Evolutionary conservation across 2,113 vertebrate genomes (phyloP).

Genomic region (Cynoglossus semilaevis): DNA sequence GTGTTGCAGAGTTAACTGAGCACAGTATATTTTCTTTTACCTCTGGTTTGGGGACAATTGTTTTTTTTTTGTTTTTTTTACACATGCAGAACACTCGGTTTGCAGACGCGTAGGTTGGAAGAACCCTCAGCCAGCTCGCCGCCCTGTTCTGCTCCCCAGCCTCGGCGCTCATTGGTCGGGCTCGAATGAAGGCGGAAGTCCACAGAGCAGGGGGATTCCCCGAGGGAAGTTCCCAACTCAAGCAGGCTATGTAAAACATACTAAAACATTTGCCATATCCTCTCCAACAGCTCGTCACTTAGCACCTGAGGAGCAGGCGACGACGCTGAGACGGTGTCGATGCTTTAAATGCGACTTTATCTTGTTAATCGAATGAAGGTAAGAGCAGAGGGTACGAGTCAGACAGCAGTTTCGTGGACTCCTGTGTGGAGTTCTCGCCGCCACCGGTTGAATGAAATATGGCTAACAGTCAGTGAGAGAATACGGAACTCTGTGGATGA

Average conservation of each 20-base stretch:
- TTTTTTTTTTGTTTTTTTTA: too few relatives aligned
- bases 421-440: not conserved
- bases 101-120: slow-evolving; percentile 67
- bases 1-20: slow-evolving; percentile 26
- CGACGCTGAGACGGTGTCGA: slow-evolving; percentile 57
- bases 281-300: slow-evolving; percentile 55
- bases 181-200: slow-evolving; percentile 74
- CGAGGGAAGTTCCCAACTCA: slow-evolving; percentile 84
- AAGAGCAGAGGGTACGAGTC: slow-evolving; percentile 41
- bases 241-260: slow-evolving; percentile 74
- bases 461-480: slow-evolving; percentile 23
- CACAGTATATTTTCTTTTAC: slow-evolving; percentile 12
- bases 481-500: slow-evolving; percentile 51
- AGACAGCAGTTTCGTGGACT: too few relatives aligned
- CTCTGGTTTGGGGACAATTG: slow-evolving; percentile 27
- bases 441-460: slow-evolving; percentile 48
- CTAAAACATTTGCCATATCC: slow-evolving; percentile 67
- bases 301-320: slow-evolving; percentile 47
- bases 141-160: slow-evolving; percentile 34
- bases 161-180: slow-evolving; percentile 69
- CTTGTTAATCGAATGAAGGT: slow-evolving; percentile 72
- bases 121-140: slow-evolving; percentile 59
- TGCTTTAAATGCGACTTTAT: slow-evolving; percentile 44
- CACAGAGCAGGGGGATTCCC: slow-evolving; percentile 78
- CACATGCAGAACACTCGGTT: slow-evolving; percentile 41